These are phyloP conservation scores for Catocala nupta DNA, from an alignment of 2,888 invertebrate species.

Conservation along the genomic window DNA sequence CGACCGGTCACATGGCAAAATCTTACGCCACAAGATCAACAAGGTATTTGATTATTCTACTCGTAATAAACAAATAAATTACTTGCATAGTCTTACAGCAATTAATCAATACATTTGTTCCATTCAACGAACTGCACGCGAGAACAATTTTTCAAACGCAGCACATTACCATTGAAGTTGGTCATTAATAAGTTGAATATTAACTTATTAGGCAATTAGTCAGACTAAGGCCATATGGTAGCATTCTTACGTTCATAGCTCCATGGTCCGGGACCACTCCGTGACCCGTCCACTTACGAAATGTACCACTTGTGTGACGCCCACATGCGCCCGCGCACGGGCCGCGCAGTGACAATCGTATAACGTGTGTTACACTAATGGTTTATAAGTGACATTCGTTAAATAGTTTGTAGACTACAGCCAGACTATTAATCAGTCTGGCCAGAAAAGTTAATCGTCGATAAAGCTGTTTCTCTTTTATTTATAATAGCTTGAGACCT, in stretches of 20 bases:
- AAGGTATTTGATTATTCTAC: too few relatives aligned
- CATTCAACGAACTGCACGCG: constrained; percentile 5
- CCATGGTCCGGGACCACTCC: constrained; percentile 22
- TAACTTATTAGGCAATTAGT: constrained; percentile 58
- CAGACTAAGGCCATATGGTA: constrained; percentile 33
- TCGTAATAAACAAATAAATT: not conserved
- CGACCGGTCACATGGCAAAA: too few relatives aligned
- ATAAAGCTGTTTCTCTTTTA: too few relatives aligned
- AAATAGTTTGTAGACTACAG: not conserved
- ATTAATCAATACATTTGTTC: constrained; percentile 41
- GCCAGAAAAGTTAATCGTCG: too few relatives aligned
- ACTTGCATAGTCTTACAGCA: constrained; percentile 15
- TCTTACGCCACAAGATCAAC: too few relatives aligned
- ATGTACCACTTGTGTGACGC: constrained; percentile 28
- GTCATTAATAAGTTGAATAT: constrained; percentile 48
- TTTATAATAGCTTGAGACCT: too few relatives aligned
- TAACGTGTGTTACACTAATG: constrained; percentile 14
- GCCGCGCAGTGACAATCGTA: constrained; percentile 34
- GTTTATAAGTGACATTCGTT: constrained; percentile 1
- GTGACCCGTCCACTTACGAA: constrained; percentile 51
- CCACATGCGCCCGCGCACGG: constrained; percentile 30
- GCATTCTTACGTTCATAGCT: constrained; percentile 5
- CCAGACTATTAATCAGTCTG: too few relatives aligned
- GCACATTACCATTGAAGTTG: constrained; percentile 22
- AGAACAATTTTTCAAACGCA: constrained; percentile 43